phyloP scores from a whole-genome alignment of 2,888 invertebrate genomes.

The Athalia rosae region DNA sequence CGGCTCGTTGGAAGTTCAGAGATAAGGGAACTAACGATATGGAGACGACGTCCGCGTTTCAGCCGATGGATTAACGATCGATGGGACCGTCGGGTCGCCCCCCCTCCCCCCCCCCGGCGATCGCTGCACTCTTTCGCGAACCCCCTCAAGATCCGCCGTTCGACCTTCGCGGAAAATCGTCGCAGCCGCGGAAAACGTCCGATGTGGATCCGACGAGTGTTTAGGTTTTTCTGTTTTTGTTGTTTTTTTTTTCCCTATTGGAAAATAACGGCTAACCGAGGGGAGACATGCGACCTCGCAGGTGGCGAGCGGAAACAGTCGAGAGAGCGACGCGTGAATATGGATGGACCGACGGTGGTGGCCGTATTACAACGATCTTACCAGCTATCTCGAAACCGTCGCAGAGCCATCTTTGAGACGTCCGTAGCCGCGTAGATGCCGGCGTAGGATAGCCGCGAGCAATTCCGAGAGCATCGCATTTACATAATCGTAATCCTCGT shows the following conservation, averaged over 20 bases:
- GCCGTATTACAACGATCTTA: conserved; percentile 19
- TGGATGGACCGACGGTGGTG: conserved; percentile 15
- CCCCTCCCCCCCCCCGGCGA: too few relatives aligned
- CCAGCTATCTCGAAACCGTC: conserved; percentile 15
- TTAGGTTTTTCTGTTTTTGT: not conserved
- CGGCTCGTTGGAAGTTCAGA: too few relatives aligned
- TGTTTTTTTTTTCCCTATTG: not conserved
- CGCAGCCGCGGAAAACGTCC: too few relatives aligned
- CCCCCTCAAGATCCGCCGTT: too few relatives aligned
- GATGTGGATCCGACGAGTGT: too few relatives aligned
- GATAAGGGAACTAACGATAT: too few relatives aligned
- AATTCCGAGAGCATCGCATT: conserved; percentile 64
- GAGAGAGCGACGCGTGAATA: not conserved
- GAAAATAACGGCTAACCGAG: not conserved
- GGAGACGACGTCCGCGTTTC: too few relatives aligned
- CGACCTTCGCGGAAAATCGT: too few relatives aligned
- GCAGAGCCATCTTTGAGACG: conserved; percentile 30
- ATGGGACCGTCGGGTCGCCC: too few relatives aligned
- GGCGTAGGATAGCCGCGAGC: conserved; percentile 35
- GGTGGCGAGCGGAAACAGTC: not conserved
- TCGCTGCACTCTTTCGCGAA: too few relatives aligned
- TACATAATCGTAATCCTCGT: conserved; percentile 69
- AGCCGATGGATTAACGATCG: too few relatives aligned
- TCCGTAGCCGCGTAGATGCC: conserved; percentile 40
- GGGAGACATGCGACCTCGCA: not conserved